Evolutionary conservation across 2,797 vertebrate genomes (phyloP), one percentile per base, ranked within the genome.

Genomic region (Amblyopsis hoosieri): DNA sequence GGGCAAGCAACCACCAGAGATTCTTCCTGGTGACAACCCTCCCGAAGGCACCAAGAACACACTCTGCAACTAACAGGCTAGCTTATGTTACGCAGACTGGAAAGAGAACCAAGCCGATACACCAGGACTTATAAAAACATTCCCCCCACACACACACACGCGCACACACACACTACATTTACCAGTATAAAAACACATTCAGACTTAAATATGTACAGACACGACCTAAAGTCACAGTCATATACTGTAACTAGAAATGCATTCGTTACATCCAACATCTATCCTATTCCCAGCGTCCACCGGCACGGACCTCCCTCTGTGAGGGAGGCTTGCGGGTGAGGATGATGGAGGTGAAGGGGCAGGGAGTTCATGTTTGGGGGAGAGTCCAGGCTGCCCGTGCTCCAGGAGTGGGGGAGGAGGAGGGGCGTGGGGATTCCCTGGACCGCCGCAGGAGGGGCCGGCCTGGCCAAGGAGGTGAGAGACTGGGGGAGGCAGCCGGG

Each of bases 241-340:
- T 1, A 8, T 29, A 29, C 23, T 29, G 23, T 2, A 47, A n/a
- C 45, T 62, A 37, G 56, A 9, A 70, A 75, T 60, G 71, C 66
- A 80, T 76, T 76, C 64, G 15, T 76, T 15, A 17, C 3, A 11
- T 53, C 51, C 11, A 8, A 29, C 3, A 59, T 67, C 76, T 86
- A 91, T 71, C 87, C 81, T 10, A 92, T 66, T 45, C 92, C 91
- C 14, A 92, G 76, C 8, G 87, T 91, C 92, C 93, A 93, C 53
- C 81, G 81, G 62, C 87, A 89, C 61, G 57, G 59, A 58, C 45
- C 62, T 23, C 72, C 62, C 33, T 81, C 75, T 6, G 66, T 3
- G 47, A 57, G 45, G 1, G 71, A n/a, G 0, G 51, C 45, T 45
- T 5, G 47, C 5, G 17, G 11, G 55, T 15, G 9, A 17, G 72